Evolutionary conservation across 1,140 invertebrate genomes (phyloP), one percentile per base, ranked within the genome.

Genomic region (Drosophila parvula): DNA sequence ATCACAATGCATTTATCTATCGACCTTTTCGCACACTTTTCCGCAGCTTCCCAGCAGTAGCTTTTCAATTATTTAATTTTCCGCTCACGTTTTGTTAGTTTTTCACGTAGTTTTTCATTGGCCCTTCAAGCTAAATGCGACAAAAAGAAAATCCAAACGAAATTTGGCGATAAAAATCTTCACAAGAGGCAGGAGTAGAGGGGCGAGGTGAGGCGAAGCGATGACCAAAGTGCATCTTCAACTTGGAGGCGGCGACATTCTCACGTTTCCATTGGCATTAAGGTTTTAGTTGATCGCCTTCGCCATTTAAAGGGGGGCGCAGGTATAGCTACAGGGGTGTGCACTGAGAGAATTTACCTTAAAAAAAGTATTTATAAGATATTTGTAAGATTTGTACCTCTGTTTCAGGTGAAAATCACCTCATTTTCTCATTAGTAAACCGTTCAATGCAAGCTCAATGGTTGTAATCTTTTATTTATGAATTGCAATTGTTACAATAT

Each of bases 41-140:
- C 45, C 27, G 27, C 45, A 41, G n/a, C 38, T 30, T 30, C 22
- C 22, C 22, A 30, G 32, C 47, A 79, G 69, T 81, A 38, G 80
- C 77, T 80, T 78, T 88, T 89, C 84, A 88, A 88, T 88, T 88
- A 88, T 88, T 88, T 88, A 88, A 88, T 88, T 88, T 88, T 88
- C 83, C 83, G 79, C 83, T 88, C 83, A 88, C 83, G 83, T 88
- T 89, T 76, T 65, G 59, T 75, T 58, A 64, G 59, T 51, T 64
- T 75, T 75, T 65, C 60, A 71, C 69, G 69, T 73, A 59, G 69
- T 75, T 58, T 65, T 65, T 48, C 74, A 73, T 88, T 82, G 68
- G 51, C 67, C 55, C 67, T 73, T 16, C 36, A 47, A 51, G 69
- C 69, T 73, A 71, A 73, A 36, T 74, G 78, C 78, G 78, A 81